Evolutionary conservation across 2,113 vertebrate genomes (phyloP), one percentile per base, ranked within the genome.

Genomic region (Panthera leo): DNA sequence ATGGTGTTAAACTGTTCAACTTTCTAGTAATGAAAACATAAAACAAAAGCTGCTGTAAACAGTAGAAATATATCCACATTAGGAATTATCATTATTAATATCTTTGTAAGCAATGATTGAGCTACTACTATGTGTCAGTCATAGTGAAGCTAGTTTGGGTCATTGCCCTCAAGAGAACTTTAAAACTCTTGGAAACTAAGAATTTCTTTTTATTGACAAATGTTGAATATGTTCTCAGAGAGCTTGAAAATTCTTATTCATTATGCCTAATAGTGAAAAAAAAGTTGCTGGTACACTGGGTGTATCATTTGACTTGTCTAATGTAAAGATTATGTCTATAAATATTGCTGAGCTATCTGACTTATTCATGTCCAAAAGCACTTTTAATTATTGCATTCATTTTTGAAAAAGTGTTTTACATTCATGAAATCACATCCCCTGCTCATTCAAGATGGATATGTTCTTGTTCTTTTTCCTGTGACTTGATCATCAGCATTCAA

Each of bases 301-400:
- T 79, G 51, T 75, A 65, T 80, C 25, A 53, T 97, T 96, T 89
- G 84, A n/a, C 55, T 92, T 92, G 42, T 85, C 45, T 4, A n/a
- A 4, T 75, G 21, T 73, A 68, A 92, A 96, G 31, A 96, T 18
- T 75, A 27, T 45, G 14, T 71, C 18, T 92, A 51, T 94, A 92
- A 95, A 92, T 67, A 95, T 36, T 88, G 13, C 18, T 94, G 58
- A 79, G 16, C n/a, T 93, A 48, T 71, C 63, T 95, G 29, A 68
- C 42, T 91, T 96, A 29, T 42, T 89, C 39, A 76, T 94, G 14
- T 10, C 88, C 31, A 51, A 92, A 80, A 84, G 73, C 27, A 91
- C 16, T 94, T 96, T 95, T 95, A 97, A 91, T 93, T 93, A 93
- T 71, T 85, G 31, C 70, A 76, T 65, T 93, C 27, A 75, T 21